Evolutionary conservation across 1,140 invertebrate genomes (phyloP).

Genomic region (Tetragonula clypearis): DNA sequence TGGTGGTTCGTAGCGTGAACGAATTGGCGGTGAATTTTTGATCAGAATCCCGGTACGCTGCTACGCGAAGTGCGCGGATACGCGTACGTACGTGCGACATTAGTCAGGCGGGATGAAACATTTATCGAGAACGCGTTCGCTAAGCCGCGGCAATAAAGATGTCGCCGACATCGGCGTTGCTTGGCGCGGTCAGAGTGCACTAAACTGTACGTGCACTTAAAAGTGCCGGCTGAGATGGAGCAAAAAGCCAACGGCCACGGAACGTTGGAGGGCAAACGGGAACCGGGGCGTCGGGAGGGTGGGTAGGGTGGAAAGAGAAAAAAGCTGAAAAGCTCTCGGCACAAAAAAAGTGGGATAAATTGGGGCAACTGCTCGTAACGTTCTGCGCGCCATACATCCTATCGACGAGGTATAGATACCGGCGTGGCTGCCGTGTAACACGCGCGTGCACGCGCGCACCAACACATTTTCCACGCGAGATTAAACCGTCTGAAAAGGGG

Average conservation of each 20-base stretch:
- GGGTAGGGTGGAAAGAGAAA: neutral
- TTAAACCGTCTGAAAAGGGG: conserved; percentile 55
- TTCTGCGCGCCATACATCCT: conserved; percentile 53
- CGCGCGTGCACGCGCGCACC: conserved; percentile 12
- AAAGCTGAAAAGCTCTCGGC: conserved; percentile 61
- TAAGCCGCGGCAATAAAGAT: conserved; percentile 61
- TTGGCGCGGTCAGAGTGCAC: conserved; percentile 60
- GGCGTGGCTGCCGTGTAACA: neutral
- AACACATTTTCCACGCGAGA: conserved; percentile 48
- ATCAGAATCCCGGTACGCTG: neutral
- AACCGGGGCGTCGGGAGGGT: neutral
- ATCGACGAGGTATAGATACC: conserved; percentile 59
- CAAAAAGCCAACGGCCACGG: conserved; percentile 29
- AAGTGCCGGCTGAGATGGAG: conserved; percentile 57
- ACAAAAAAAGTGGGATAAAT: conserved; percentile 67
- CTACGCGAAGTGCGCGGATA: too few species aligned
- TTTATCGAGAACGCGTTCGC: conserved; percentile 56
- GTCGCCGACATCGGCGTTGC: conserved; percentile 46
- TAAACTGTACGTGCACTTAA: conserved; percentile 70
- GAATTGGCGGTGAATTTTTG: conserved; percentile 39
- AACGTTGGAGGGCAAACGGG: neutral
- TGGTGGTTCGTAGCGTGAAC: neutral
- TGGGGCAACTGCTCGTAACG: conserved; percentile 67
- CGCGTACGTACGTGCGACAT: conserved; percentile 6
- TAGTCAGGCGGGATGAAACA: conserved; percentile 61